Evolutionary conservation across 2,113 vertebrate species (phyloP), one percentile per base, ranked within the genome.

Genomic region (Thalassoma bifasciatum): DNA sequence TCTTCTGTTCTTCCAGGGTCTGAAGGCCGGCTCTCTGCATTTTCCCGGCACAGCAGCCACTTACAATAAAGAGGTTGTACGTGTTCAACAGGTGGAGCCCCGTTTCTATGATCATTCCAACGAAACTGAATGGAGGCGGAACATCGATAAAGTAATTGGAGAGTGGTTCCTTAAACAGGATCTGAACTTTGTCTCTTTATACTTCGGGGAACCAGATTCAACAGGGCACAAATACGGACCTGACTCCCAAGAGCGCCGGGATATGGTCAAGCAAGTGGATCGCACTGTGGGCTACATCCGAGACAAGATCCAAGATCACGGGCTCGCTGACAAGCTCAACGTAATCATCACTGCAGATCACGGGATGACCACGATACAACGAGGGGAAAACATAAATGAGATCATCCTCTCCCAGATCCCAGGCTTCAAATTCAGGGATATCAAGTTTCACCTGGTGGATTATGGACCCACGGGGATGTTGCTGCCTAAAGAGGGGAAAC

Each of bases 331-430:
- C 22, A 70, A 17, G 0, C 94, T 98, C 61, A 93, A 96, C 82
- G 83, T 98, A 19, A 95, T 98, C 81, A 69, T 97, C 85, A 96
- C 95, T 0, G 93, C 96, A 0, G 96, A 97, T 92, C 96, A 98
- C 0, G 96, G 96, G 62, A 97, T 97, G 96, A 85, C 75, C 14
- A 93, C 91, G 0, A 90, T 97, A 4, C 10, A 88, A 1, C 93
- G 87, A 67, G 60, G 14, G 0, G 53, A 16, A 2, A 66, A 72
- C 9, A 60, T 71, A 0, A 1, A 95, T 0, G 88, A 96, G 77
- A 95, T 97, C 9, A 61, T 91, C 46, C 34, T 96, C 10, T 9
- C 7, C 1, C 22, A 3, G 0, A 21, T 97, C 4, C 6, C 52
- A 13, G 92, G 91, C 61, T 96, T 96, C 87, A 88, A 87, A 0